phyloP scores from a whole-genome alignment of 2,888 invertebrate species.

The Chymomyza procnemis region DNA sequence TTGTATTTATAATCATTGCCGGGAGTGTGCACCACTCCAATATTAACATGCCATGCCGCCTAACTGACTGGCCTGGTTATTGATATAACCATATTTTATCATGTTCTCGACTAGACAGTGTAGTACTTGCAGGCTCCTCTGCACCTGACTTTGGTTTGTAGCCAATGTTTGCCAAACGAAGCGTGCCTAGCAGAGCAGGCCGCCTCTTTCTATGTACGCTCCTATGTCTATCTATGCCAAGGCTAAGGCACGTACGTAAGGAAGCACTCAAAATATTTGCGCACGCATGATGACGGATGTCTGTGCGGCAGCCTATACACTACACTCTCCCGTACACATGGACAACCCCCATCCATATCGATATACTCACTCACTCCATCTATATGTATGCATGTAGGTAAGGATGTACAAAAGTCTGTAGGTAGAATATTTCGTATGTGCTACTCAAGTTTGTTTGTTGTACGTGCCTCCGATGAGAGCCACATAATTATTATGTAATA shows the following conservation, averaged over 20 bases:
- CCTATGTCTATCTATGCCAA: neutral
- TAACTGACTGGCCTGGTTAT: slow-evolving; percentile 1
- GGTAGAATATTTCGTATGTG: neutral
- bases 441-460: slow-evolving; percentile 33
- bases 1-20: slow-evolving; percentile 13
- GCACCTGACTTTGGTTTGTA: neutral
- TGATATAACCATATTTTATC: neutral
- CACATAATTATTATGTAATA: slow-evolving; percentile 47
- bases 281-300: slow-evolving; percentile 66
- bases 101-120: neutral
- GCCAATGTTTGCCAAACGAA: neutral
- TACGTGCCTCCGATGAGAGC: slow-evolving; percentile 49
- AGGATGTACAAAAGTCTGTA: neutral
- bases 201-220: neutral
- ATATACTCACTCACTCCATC: too few relatives aligned
- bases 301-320: slow-evolving; percentile 32
- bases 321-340: neutral
- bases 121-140: neutral
- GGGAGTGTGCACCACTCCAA: slow-evolving; percentile 5
- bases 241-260: slow-evolving; percentile 55
- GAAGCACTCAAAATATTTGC: slow-evolving; percentile 73
- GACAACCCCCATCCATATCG: neutral
- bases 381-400: neutral
- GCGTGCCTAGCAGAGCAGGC: neutral
- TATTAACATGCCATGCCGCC: neutral